Base-by-base conservation (phyloP, 2,113 vertebrate genomes). In the Sylvilagus bachmani region DNA sequence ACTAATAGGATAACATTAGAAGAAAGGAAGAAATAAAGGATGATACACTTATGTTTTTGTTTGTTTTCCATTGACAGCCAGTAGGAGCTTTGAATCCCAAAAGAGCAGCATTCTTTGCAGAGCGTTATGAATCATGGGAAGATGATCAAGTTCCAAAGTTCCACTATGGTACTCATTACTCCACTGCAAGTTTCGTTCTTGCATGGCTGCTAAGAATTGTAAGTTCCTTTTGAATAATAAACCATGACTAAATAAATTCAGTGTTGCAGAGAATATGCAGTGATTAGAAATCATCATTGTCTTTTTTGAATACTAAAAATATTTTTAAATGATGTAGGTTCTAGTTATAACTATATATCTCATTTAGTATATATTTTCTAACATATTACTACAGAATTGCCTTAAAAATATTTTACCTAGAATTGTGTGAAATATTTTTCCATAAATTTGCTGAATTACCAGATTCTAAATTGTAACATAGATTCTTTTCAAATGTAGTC, bases 101-200 rank as follows among this genome's bases (percentile, higher is more conserved):
- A 98, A 98, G 99, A 97, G 99, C 99, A 31, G 99, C 99, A 0
- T 99, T 99, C 98, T 99, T 99, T 96, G 98, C 99, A 0, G 99
- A 99, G 88, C 99, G 99, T 82, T 99, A 98, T 1, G 99, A 99
- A 90, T 99, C 99, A 3, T 99, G 99, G 99, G 99, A 99, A 97
- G 99, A 99, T 14, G 99, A 99, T 6, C 99, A 99, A 94, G 99
- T 99, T 96, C 99, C 99, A 0, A 99, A 99, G 94, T 99, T 99
- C 98, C 99, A 99, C 98, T 99, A 99, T 8, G 99, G 99, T 82
- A 99, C 99, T 89, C 99, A 99, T 98, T 99, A 99, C 96, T 99
- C 99, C 93, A 99, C 99, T 44, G 99, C 99, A 98, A 99, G 99
- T 97, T 99, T 99, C 98, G 99, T 99, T 77, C 98, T 99, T 94